Conservation (phyloP, 2,797 vertebrate species). For the Cheirogaleus major region DNA sequence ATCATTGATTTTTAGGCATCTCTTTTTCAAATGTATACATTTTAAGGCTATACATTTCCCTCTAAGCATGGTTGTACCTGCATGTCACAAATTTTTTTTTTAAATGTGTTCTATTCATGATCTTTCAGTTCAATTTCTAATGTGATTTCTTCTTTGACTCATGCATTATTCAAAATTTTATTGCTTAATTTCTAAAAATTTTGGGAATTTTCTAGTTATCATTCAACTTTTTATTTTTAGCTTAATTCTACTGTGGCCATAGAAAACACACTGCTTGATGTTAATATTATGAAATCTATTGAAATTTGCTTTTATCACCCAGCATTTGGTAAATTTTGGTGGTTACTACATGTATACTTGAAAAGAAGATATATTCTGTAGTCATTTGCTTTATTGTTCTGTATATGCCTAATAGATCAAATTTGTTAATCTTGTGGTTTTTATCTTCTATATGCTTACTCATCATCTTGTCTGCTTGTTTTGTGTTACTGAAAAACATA, state of each 20-base stretch:
- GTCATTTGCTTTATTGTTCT: neutral
- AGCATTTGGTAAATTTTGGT: slow-evolving; percentile 29
- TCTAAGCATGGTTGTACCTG: neutral
- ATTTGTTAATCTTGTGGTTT: neutral
- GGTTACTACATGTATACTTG: neutral
- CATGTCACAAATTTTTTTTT: neutral
- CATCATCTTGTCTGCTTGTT: neutral
- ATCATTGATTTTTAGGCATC: neutral
- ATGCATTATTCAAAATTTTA: neutral
- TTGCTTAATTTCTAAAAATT: neutral
- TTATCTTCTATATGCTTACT: neutral
- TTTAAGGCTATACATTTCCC: neutral
- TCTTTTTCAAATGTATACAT: neutral
- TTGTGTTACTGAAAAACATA: neutral
- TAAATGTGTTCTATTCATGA: neutral
- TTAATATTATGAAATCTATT: slow-evolving; percentile 29
- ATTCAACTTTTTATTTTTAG: neutral
- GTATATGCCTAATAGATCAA: neutral
- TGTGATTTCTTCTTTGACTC: neutral
- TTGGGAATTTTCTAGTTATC: neutral
- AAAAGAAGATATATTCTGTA: neutral
- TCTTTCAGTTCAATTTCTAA: neutral
- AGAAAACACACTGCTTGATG: neutral
- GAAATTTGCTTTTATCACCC: neutral
- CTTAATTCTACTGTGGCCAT: neutral